Evolutionary conservation across 64 coral and sea anemone genomes (phyloP).

Genomic region (Astreopora myriophthalma): DNA sequence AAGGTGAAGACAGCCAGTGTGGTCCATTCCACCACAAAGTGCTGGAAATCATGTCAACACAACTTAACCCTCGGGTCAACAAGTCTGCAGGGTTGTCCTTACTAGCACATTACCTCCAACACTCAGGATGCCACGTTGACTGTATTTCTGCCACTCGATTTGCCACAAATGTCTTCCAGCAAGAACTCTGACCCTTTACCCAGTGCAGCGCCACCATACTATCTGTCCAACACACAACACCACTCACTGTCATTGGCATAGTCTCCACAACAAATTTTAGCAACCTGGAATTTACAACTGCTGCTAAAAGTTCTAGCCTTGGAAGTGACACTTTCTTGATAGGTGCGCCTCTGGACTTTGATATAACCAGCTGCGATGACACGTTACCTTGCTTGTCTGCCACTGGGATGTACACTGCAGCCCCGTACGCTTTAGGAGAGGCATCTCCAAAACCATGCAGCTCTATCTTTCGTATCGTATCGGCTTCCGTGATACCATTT

Average conservation of each 20-base stretch:
- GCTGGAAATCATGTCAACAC: neutral
- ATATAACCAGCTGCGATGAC: slow-evolving; percentile 4
- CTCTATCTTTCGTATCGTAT: neutral
- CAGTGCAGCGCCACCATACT: slow-evolving; percentile 14
- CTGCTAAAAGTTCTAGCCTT: slow-evolving; percentile 37
- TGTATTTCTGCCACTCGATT: slow-evolving; percentile 37
- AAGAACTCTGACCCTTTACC: slow-evolving; percentile 7
- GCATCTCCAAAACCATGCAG: slow-evolving; percentile 43
- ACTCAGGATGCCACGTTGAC: slow-evolving; percentile 17
- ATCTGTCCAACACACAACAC: neutral
- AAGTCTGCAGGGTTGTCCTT: slow-evolving; percentile 22
- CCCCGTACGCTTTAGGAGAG: slow-evolving; percentile 25
- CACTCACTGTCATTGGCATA: neutral
- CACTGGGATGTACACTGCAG: slow-evolving; percentile 15
- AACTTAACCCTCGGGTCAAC: neutral
- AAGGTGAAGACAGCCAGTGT: neutral
- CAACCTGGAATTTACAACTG: slow-evolving; percentile 22
- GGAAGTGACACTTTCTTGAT: slow-evolving; percentile 42
- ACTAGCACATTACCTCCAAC: neutral
- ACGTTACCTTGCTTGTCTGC: neutral
- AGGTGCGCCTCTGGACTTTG: slow-evolving; percentile 33
- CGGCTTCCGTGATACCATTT: neutral
- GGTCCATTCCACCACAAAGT: slow-evolving; percentile 25
- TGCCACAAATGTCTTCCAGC: slow-evolving; percentile 36
- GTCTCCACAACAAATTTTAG: slow-evolving; percentile 27